A percentile compares a stretch with the other conserved stretches of the same genome.
These are phyloP conservation scores for Plotosus lineatus DNA, from an alignment of 2,113 vertebrate species.

Conservation along the genomic window DNA sequence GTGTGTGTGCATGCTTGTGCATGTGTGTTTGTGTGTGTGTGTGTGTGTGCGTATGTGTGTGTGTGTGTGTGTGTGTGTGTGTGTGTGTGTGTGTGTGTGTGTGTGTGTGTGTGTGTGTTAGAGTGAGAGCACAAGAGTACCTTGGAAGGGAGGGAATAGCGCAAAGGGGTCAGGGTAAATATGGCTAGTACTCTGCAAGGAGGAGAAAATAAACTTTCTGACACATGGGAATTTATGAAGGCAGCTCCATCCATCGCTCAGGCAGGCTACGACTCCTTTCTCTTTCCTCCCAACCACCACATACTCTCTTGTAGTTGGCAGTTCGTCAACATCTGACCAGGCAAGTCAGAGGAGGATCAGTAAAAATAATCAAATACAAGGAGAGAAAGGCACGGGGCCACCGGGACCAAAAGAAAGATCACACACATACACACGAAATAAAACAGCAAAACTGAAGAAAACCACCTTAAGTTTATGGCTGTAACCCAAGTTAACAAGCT, in stretches of 20 bases:
- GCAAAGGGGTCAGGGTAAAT: conserved; percentile 49
- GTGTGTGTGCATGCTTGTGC: conserved; percentile 41
- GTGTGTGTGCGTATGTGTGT: conserved; percentile 42
- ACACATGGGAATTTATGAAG: conserved; percentile 68
- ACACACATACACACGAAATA: conserved; percentile 20
- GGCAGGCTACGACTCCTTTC: background rate
- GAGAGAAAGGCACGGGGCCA: conserved; percentile 35
- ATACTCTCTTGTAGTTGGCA: conserved; percentile 54
- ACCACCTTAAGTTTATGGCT: conserved; percentile 1
- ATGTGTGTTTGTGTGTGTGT: background rate
- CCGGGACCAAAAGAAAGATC: background rate
- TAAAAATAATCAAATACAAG: conserved; percentile 68
- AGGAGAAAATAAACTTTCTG: conserved; percentile 71
- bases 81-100: conserved; percentile 42
- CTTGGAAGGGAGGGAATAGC: conserved; percentile 41
- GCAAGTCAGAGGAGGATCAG: conserved; percentile 58
- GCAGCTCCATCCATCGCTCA: conserved; percentile 63
- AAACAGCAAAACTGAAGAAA: background rate
- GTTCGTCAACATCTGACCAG: conserved; percentile 58
- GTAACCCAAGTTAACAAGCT: conserved; percentile 10
- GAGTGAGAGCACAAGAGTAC: conserved; percentile 41
- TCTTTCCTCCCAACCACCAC: conserved; percentile 23
- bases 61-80: conserved; percentile 46
- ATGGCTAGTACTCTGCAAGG: conserved; percentile 24
- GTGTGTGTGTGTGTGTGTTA: background rate